A percentile compares a stretch with the other conserved stretches of the same genome.
phyloP scores from a whole-genome alignment of 2,888 invertebrate genomes.

The Heteromyza rotundicornis region DNA sequence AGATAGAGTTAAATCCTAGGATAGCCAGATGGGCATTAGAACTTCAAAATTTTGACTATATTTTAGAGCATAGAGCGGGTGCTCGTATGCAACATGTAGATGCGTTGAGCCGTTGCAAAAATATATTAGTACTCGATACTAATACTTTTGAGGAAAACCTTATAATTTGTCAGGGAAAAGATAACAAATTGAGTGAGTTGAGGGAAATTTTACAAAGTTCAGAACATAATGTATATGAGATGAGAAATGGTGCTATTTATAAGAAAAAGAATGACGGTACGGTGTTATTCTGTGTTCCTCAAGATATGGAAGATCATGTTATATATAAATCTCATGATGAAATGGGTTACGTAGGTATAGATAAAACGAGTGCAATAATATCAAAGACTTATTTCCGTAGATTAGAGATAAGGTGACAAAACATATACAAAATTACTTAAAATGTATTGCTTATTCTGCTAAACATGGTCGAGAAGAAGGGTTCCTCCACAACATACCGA shows the following conservation, averaged over 20 bases:
- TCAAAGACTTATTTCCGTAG: conserved; percentile 16
- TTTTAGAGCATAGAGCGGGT: not conserved
- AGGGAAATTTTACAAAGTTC: not conserved
- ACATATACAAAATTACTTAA: conserved; percentile 18
- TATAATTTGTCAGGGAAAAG: conserved; percentile 4
- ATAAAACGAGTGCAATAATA: conserved; percentile 15
- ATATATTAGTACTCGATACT: not conserved
- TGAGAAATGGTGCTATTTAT: conserved; percentile 19
- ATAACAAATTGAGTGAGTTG: not conserved
- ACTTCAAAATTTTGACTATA: not conserved
- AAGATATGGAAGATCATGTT: conserved; percentile 13
- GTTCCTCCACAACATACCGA: conserved; percentile 17
- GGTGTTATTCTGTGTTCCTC: not conserved
- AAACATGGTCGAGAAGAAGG: conserved; percentile 19
- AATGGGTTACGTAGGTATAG: conserved; percentile 12
- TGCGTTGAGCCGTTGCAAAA: too few relatives aligned
- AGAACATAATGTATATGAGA: conserved; percentile 6
- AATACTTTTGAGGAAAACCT: too few relatives aligned
- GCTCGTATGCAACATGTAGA: too few relatives aligned
- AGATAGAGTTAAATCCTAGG: not conserved
- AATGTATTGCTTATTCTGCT: conserved; percentile 15
- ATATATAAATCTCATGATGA: conserved; percentile 18
- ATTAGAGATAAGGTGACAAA: conserved; percentile 2
- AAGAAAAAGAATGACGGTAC: conserved; percentile 5
- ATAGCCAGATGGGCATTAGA: too few relatives aligned